Evolutionary conservation across 2,113 vertebrate species (phyloP), one percentile per base, ranked within the genome.

Genomic region (Solenodon paradoxus): DNA sequence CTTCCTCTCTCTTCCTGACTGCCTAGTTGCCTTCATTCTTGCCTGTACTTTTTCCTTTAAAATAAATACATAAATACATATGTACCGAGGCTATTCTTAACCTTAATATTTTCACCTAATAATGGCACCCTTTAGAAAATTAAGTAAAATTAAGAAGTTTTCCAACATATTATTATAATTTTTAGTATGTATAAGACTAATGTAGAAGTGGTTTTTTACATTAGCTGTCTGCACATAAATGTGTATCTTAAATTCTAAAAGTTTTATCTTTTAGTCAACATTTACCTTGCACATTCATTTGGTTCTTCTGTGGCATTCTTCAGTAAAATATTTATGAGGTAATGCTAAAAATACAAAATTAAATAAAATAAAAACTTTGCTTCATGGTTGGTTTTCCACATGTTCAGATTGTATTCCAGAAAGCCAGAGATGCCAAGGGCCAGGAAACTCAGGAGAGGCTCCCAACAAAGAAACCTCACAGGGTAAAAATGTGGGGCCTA

Each of bases 231-330:
- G 83, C 7, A 64, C 35, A 69, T 10, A 77, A 92, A 64, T 66
- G 68, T 92, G 72, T 69, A 90, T 55, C 86, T 93, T 92, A 96
- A 83, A 89, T 82, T 91, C 51, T 93, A 86, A 75, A 95, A 83
- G 66, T 68, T 90, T 95, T 61, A 95, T 81, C 74, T 97, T 95
- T 92, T 38, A 90, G 83, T 96, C 19, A 9, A 0, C 75, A 96
- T 95, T 98, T 99, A 99, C 99, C 99, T 99, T 98, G 99, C 99
- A 94, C 98, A 98, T 99, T 99, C 99, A 98, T 97, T 99, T 94
- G 99, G 99, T 95, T 99, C 99, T 94, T 99, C 99, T 42, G 98
- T 99, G 92, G 99, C 99, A 0, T 99, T 99, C 98, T 98, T 99
- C 96, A 99, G 96, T 94, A 99, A 98, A 97, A 99, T 99, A 97